Base-by-base conservation (phyloP, 2,888 invertebrate genomes). In the Osmoderma eremita region DNA sequence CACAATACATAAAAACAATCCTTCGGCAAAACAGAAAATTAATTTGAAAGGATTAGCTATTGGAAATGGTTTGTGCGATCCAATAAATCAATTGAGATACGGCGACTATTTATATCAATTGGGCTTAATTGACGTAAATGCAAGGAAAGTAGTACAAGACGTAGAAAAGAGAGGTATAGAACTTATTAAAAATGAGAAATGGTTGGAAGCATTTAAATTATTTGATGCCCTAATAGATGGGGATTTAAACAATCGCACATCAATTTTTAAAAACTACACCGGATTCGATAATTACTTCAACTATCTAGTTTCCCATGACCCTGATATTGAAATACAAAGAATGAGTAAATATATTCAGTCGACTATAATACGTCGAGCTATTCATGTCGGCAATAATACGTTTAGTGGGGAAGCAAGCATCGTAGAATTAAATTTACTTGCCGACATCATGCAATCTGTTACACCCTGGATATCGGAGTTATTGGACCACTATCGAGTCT, bases 341-440 rank as follows among this genome's bases (percentile, higher is more conserved):
- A 89, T 89, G 81, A 84, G 86, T 0, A 83, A 85, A 0, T 92
- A 88, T 85, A 81, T 90, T 70, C 90, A 91, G 74, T 84, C 83
- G 41, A 81, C 82, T 50, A 83, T 85, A 48, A 87, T 92, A 0
- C 86, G 95, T 1, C 86, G 84, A 61, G 88, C 90, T 0, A 91
- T 97, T 67, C 95, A 97, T 79, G 95, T 97, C 0, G 96, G 97
- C 1, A 90, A 92, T 73, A 80, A 87, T 20, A 85, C 90, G 0
- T 96, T 92, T 78, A 84, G 90, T 74, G 85, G 86, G 20, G 87
- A 86, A 62, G 80, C 83, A 42, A 77, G 80, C 69, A 77, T 68
- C n/a, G 96, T 95, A 0, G 93, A 94, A 78, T 75, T 84, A 4
- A 86, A 90, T 78, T 81, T 97, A 18, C 86, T 88, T 70, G 82